Conservation (phyloP, 2,797 vertebrate species). For the Pteropus rufus region DNA sequence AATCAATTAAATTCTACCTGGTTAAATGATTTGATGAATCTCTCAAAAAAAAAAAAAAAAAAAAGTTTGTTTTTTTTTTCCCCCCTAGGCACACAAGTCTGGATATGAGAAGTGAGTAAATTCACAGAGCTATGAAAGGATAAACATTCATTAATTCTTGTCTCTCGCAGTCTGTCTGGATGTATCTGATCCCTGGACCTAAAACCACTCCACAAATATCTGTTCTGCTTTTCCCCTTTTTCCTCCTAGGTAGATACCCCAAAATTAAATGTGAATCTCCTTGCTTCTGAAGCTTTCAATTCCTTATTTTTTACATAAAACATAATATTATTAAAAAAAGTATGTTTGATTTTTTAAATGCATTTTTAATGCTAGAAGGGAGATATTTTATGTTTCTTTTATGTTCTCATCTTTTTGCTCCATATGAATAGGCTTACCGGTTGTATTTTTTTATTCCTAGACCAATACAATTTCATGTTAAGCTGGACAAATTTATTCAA, state of each 20-base stretch:
- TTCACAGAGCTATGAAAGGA: background rate
- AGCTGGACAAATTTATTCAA: conserved; percentile 72
- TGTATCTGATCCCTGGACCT: background rate
- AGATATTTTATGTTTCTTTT: conserved; percentile 67
- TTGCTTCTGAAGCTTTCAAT: background rate
- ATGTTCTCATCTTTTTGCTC: conserved; percentile 60
- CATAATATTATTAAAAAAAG: conserved; percentile 37
- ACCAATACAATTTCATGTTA: conserved; percentile 61
- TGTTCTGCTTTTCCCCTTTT: background rate
- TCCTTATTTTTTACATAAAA: conserved; percentile 40
- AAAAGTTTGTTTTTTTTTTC: background rate
- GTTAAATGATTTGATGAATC: background rate
- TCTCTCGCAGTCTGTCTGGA: background rate
- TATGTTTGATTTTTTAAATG: conserved; percentile 9
- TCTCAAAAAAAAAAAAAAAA: background rate
- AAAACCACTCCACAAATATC: background rate
- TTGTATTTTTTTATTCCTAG: conserved; percentile 67
- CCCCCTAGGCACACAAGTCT: background rate
- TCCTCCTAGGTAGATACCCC: background rate
- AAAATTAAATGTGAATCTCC: background rate
- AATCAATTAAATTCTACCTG: background rate
- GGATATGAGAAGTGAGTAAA: background rate
- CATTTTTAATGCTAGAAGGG: conserved; percentile 43
- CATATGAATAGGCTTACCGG: conserved; percentile 43
- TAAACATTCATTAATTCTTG: background rate